A percentile compares a stretch with the other conserved stretches of the same genome.
Evolutionary conservation across 1,140 invertebrate genomes (phyloP).

Genomic region (Drosophila sproati): DNA sequence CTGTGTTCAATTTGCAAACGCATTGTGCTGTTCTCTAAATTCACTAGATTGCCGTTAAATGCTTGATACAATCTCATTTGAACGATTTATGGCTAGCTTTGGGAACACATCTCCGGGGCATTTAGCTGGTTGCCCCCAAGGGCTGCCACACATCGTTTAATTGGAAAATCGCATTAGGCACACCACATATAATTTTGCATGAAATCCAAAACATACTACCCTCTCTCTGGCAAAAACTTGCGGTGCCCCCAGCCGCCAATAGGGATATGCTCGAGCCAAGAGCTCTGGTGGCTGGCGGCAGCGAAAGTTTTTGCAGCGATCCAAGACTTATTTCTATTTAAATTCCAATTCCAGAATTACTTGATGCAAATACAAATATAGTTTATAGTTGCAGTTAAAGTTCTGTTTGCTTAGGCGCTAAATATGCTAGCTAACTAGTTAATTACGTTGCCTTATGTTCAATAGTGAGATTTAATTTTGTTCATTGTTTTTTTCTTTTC

Average conservation of each 20-base stretch:
- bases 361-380: not conserved
- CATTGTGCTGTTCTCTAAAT: constrained; percentile 42
- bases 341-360: too few species aligned
- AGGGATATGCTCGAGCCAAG: constrained; percentile 23
- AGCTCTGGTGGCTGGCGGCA: constrained; percentile 1
- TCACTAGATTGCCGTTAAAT: constrained; percentile 75
- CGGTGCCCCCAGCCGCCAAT: not conserved
- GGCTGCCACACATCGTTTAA: constrained; percentile 27
- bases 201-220: constrained; percentile 75
- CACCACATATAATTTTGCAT: not conserved
- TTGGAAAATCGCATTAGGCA: not conserved
- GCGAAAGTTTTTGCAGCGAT: constrained; percentile 14
- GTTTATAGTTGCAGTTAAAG: constrained; percentile 1
- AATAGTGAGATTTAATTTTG: constrained; percentile 34
- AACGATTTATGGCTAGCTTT: constrained; percentile 30
- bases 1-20: constrained; percentile 47
- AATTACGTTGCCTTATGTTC: constrained; percentile 37
- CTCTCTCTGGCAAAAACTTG: not conserved
- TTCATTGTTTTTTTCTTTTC: constrained; percentile 13
- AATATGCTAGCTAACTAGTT: constrained; percentile 2
- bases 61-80: constrained; percentile 5
- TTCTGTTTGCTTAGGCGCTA: not conserved
- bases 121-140: constrained; percentile 16
- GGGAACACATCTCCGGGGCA: constrained; percentile 36
- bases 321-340: too few species aligned